Base-by-base conservation (phyloP, 2,888 invertebrate genomes). In the Tinea pellionella region DNA sequence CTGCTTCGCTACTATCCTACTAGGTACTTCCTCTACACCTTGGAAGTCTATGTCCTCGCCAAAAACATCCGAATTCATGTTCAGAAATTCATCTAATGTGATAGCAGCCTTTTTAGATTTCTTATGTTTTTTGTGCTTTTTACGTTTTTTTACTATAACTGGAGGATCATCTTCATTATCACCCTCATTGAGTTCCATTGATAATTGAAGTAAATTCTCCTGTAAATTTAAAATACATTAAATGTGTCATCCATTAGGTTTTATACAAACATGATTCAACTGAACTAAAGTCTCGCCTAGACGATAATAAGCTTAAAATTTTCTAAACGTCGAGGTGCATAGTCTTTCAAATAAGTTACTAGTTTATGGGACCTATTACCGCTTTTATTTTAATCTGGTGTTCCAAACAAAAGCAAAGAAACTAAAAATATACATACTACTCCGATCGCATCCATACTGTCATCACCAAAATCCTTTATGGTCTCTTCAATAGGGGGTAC, bases 51-150 rank as follows among this genome's bases (percentile, higher is more conserved):
- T 65, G 18, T 75, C 84, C 68, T 87, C 85, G 30, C 86, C 86
- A 69, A 88, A 88, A 1, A 88, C 82, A 66, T 88, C 87, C 65
- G 78, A 76, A 64, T 88, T 87, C 88, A 88, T 88, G 65, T 78
- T 86, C 18, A 88, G 65, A 62, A 88, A 88, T 63, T 88, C 84
- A 65, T 87, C 83, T 12, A 88, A 73, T 13, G 88, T 86, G 62
- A 88, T 88, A 9, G 87, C 77, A 1, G 77, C 62, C 63, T 85
- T 86, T 65, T 86, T 87, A 0, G 84, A 79, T 64, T 84, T 85
- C 66, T 84, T 86, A 62, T 81, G 84, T 67, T 86, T 86, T 64
- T 85, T 86, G 62, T 80, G 80, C 65, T 87, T 86, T 65, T 85
- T 86, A 0, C 64, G 61, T 61, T 73, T 77, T 19, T 69, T 66